These are phyloP conservation scores for Neoascia interrupta DNA, from an alignment of 2,888 invertebrate species.

Conservation along the genomic window DNA sequence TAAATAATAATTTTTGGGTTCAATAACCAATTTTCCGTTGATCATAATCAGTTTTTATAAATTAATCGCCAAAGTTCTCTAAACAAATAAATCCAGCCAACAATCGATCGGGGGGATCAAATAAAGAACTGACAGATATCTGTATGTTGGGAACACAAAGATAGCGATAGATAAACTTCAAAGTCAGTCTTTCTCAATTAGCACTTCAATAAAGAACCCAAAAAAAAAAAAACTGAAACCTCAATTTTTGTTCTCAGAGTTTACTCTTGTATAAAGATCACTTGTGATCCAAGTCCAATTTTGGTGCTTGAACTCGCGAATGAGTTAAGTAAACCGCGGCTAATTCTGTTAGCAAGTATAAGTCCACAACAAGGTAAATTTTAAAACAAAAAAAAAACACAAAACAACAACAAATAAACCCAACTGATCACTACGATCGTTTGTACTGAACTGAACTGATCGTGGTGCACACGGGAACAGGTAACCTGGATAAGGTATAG, in stretches of 20 bases:
- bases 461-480: constrained; percentile 66
- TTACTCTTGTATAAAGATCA: constrained; percentile 41
- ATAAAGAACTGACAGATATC: constrained; percentile 39
- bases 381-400: not conserved
- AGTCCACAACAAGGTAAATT: constrained; percentile 35
- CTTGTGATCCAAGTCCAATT: constrained; percentile 46
- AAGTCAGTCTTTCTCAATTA: constrained; percentile 53
- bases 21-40: constrained; percentile 61
- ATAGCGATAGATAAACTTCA: constrained; percentile 49
- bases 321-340: constrained; percentile 51
- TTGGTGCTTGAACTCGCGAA: constrained; percentile 52
- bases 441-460: constrained; percentile 66
- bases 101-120: not conserved
- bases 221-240: constrained; percentile 14
- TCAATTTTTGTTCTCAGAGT: not conserved
- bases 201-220: constrained; percentile 45
- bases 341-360: constrained; percentile 30
- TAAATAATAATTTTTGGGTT: constrained; percentile 32
- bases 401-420: constrained; percentile 20
- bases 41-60: constrained; percentile 36
- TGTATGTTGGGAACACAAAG: constrained; percentile 36
- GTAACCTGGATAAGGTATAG: constrained; percentile 68
- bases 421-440: constrained; percentile 64
- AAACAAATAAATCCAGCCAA: constrained; percentile 11
- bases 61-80: constrained; percentile 24